Evolutionary conservation across 2,888 invertebrate species (phyloP), one percentile per base, ranked within the genome.

Genomic region (Ormia ochracea): DNA sequence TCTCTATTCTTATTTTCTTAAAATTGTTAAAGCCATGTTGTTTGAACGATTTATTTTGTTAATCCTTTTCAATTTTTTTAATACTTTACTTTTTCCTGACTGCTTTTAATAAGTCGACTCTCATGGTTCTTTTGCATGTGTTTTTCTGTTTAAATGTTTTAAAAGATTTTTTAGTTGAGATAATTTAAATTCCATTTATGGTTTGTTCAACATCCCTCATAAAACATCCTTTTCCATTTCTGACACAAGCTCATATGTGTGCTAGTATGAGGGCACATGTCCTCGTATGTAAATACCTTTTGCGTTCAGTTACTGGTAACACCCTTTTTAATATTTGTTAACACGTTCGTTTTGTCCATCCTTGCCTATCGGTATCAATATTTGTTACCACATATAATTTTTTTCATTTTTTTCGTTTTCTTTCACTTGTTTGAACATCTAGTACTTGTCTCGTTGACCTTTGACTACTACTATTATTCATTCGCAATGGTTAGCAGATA

Each of bases 321-420:
- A 76, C 78, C 78, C 76, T 73, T 66, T n/a, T 72, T 68, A 65
- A 79, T 79, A 81, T 79, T 79, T 81, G 78, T 81, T 79, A 76
- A 81, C 78, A 81, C 81, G 72, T 81, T 54, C 73, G 45, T 73
- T 54, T 68, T 74, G 66, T 74, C 74, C 66, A 50, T 66, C 17
- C 41, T 28, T 31, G 69, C 63, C 41, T 77, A 78, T 78, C 56
- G 63, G 70, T 70, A 65, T 75, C 41, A 69, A 45, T 75, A 61
- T 72, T 78, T 65, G 58, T 66, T 72, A 45, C 36, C 50, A 50
- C 33, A 50, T 66, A 58, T 66, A 65, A 66, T 66, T 5, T 59
- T 31, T 21, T 33, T 70, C n/a, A n/a, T n/a, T 70, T 10, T 21
- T 56, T 14, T 38, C 4, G 54, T 68, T n/a, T 48, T 45, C 59